Base-by-base conservation (phyloP, 2,797 vertebrate genomes). In the Rhadinocentrus ornatus region DNA sequence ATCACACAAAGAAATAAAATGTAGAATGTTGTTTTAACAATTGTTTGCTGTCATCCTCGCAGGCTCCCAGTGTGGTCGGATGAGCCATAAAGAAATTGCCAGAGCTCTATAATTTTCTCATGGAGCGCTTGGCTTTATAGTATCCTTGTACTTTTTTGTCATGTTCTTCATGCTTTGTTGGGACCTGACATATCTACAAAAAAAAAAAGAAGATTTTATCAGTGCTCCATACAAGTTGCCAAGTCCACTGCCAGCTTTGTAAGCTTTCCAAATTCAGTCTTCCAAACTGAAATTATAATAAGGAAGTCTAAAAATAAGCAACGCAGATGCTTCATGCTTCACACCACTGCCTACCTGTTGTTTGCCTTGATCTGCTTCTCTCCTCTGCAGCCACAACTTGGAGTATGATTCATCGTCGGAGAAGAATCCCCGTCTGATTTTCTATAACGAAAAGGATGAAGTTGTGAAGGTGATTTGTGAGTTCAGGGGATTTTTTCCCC, bases 31-130 rank as follows among this genome's bases (percentile, higher is more conserved):
- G 63, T 52, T 83, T 57, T 73, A 86, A 86, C 77, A 70, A 53
- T 63, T 70, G 68, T 86, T 29, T 80, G 60, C 74, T 81, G 64
- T 72, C 65, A 0, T 81, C 67, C 67, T 66, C 55, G n/a, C 82
- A 95, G 95, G 95, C 95, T 82, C 95, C 95, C 80, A 95, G 95
- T 75, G 92, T 96, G 76, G 94, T 95, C 4, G 95, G 95, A 92
- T 96, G 95, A 95, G 75, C 87, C 75, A 96, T 96, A 84, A 96
- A 96, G 93, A 95, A 95, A 75, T 91, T 95, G 93, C 95, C 94
- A 0, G 95, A 94, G 87, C 94, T 96, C 84, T 82, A 94, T 75
- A 88, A 87, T 41, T 96, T 96, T 68, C 91, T 96, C 53, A 76
- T 95, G 94, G 93, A 96, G 88, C 92, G 89, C 54, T 90, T 37